Evolutionary conservation across 2,797 vertebrate species (phyloP), one percentile per base, ranked within the genome.

Genomic region (Varecia variegata): DNA sequence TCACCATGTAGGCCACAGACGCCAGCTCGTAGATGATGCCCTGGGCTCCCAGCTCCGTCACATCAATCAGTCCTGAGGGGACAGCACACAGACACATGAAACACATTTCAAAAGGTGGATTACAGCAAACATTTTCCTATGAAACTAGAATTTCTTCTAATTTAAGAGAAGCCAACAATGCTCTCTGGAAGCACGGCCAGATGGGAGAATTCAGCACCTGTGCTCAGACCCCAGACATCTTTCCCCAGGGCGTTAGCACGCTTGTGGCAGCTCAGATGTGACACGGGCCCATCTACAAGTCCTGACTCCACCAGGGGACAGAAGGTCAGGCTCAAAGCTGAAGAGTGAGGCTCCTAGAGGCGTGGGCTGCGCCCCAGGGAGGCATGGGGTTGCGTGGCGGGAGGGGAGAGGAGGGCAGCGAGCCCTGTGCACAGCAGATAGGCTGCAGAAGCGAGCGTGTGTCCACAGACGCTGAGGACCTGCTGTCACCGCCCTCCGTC

Each of bases 11-110:
- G 0, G 99, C 98, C 2, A 98, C 58, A 79, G 70, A 98, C 58
- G 98, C 88, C 74, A 99, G 94, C 95, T 99, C 96, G 0, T 98
- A 99, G 20, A 99, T 95, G 77, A 99, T 7, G 0, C 99, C 98
- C 17, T 99, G 99, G 10, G 99, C 98, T 5, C 99, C 99, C 25
- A 99, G 98, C 96, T 99, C 98, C 76, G 98, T 99, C 80, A 99
- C 98, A 32, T 98, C 99, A 62, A 99, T 98, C 56, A 99, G 96
- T 95, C 99, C 99, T 99, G 97, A 13, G 96, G 98, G 7, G 56
- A 97, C 71, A 97, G 80, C 32, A 85, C 52, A 74, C 40, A 93
- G 2, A 83, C 17, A 77, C 30, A 56, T 1, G 40, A 21, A 45
- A n/a, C 45, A 79, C 52, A 93, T 88, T 3, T 6, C 30, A 83